These are phyloP conservation scores for Gymnogyps californianus DNA, from an alignment of 2,113 vertebrate species.

Conservation along the genomic window DNA sequence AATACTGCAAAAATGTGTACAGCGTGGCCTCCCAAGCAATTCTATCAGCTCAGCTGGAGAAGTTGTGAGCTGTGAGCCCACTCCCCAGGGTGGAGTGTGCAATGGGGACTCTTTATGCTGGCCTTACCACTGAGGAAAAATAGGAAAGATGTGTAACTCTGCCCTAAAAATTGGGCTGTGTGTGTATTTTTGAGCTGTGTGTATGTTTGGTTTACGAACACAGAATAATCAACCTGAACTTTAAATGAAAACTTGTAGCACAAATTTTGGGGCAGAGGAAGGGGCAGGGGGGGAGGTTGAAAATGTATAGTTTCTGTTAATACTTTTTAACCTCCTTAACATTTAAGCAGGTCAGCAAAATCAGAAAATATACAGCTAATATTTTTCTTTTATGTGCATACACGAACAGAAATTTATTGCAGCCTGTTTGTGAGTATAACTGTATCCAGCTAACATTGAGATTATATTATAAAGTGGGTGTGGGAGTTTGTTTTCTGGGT, in stretches of 20 bases:
- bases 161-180: not conserved
- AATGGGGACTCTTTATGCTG: not conserved
- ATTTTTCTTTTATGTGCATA: not conserved
- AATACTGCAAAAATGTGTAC: not conserved
- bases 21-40: not conserved
- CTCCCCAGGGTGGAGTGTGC: rapidly evolving
- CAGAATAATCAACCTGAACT: not conserved
- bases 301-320: not conserved
- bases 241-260: not conserved
- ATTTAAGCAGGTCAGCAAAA: not conserved
- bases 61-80: not conserved
- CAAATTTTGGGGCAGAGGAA: not conserved
- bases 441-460: not conserved
- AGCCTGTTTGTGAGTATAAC: not conserved
- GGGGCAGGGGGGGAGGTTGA: not conserved
- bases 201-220: not conserved
- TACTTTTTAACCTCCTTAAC: not conserved
- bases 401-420: not conserved
- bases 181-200: not conserved
- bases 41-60: not conserved
- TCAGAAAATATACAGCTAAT: not conserved
- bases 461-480: not conserved
- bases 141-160: not conserved
- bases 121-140: not conserved
- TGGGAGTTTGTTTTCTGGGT: not conserved